Evolutionary conservation across 1,140 invertebrate genomes (phyloP), one percentile per base, ranked within the genome.

Genomic region (Aporrectodea caliginosa): DNA sequence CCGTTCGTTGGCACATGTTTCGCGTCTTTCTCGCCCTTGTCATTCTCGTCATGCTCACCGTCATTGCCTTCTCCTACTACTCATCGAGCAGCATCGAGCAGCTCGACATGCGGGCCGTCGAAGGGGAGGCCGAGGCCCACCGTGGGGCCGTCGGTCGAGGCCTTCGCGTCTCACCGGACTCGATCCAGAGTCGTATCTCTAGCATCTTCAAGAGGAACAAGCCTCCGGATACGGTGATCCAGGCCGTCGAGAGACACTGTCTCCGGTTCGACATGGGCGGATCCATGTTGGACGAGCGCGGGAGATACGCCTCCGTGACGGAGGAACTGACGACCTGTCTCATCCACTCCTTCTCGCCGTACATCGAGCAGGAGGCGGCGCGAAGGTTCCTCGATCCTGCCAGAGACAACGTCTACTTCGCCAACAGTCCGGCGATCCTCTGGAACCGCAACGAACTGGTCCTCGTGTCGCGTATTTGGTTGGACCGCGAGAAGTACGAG

Each of bases 371-470:
- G n/a, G 74, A 80, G 30, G 77, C 80, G 29, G 75, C 79, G n/a
- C 70, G 79, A 73, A 75, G 73, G 43, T 81, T 82, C 32, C 30
- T 82, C 1, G 82, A 82, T 35, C 80, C 80, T 29, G 32, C 74
- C 12, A 69, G 79, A 22, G 78, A 79, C 14, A 78, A 82, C 27
- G 35, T 80, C 29, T 79, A 80, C 58, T 82, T 71, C 35, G 82
- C 82, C 69, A 82, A 82, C 77, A 82, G 81, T 77, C 82, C 82
- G 12, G 82, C 82, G 16, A 80, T 82, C 27, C 34, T 75, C n/a
- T 82, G 81, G 82, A 31, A 78, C 73, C 73, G 77, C 1, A 75
- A 73, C 16, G 33, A 82, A 35, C 68, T 82, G 29, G 77, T 82
- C 1, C 34, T 80, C 2, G 78, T 82, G 22, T 29, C 80, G 27